Base-by-base conservation (phyloP, 2,113 vertebrate species). In the Pteronura brasiliensis region DNA sequence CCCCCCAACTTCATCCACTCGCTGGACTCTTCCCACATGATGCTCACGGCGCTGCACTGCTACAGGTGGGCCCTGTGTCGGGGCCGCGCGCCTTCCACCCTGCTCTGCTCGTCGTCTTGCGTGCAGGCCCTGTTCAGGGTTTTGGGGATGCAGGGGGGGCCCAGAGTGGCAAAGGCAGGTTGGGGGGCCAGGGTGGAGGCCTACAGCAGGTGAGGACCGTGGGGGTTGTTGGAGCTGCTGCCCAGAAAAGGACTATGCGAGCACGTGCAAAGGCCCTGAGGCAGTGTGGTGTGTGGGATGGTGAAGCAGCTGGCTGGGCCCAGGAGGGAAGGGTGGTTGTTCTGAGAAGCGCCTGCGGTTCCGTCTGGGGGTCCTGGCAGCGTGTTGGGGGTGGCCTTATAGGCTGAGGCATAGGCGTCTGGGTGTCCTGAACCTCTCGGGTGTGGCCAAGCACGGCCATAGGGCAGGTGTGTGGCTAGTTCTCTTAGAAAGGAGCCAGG, bases 1-100 rank as follows among this genome's bases (percentile, higher is more conserved):
- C 99, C 99, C 0, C 99, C 99, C 34, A 99, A 99, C 98, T 99
- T 99, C 98, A 99, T 99, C 98, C 99, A 99, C 97, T 99, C 99
- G 0, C 98, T 99, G 98, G 99, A 99, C 98, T 99, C 99, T 49
- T 99, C 99, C 0, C 99, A 99, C 98, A 99, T 99, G 99, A 99
- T 99, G 99, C 99, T 99, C 39, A 99, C 99, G 0, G 99, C 99
- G 7, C 99, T 99, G 52, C 97, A 99, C 98, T 99, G 99, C 97
- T 98, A 99, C 47, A 99, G 99, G 99, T 99, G 94, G 59, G 97
- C 14, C 1, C 29, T n/a, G 5, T 7, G 21, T 18, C 39, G 57
- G 7, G 65, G 65, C 65, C 34, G 4, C 4, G 69, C 20, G 13
- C 4, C 0, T 14, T 8, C 39, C 7, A 7, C 3, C 25, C 42